phyloP scores from a whole-genome alignment of 1,140 invertebrate species.

The Lasaia peninsularis region DNA sequence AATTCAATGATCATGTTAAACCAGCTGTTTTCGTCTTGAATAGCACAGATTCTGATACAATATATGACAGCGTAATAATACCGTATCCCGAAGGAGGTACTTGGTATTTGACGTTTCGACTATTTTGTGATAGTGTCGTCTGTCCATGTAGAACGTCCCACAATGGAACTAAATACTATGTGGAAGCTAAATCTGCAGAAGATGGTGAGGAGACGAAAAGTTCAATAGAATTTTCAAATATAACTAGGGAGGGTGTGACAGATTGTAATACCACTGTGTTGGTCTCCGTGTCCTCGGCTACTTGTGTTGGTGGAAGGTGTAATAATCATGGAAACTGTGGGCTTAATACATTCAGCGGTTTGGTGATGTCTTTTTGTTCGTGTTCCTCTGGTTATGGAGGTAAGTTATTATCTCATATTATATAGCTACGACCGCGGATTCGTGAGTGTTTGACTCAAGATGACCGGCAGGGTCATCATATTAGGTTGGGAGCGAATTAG shows the following conservation, averaged over 20 bases:
- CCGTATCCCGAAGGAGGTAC: constrained; percentile 87
- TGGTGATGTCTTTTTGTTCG: constrained; percentile 85
- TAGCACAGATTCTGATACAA: constrained; percentile 76
- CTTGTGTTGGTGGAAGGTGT: constrained; percentile 83
- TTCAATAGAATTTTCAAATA: constrained; percentile 27
- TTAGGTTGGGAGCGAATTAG: too few relatives aligned
- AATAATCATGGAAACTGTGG: constrained; percentile 82
- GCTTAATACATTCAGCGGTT: constrained; percentile 86
- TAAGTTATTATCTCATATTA: constrained; percentile 41
- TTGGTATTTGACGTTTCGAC: constrained; percentile 84
- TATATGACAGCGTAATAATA: constrained; percentile 80
- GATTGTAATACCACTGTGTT: constrained; percentile 65
- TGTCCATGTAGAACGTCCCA: constrained; percentile 64
- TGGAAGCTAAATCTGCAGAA: constrained; percentile 34
- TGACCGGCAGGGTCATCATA: too few relatives aligned
- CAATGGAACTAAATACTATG: constrained; percentile 64
- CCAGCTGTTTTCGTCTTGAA: constrained; percentile 78
- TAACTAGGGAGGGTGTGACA: constrained; percentile 43
- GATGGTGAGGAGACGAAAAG: constrained; percentile 20
- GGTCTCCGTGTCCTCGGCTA: constrained; percentile 81
- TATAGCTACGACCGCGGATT: too few relatives aligned
- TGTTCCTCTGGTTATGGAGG: constrained; percentile 84
- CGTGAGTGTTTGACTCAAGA: too few relatives aligned
- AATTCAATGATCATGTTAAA: constrained; percentile 69
- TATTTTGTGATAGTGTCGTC: constrained; percentile 78